These are phyloP conservation scores for Aphidius gifuensis DNA, from an alignment of 1,140 invertebrate species.

Conservation along the genomic window DNA sequence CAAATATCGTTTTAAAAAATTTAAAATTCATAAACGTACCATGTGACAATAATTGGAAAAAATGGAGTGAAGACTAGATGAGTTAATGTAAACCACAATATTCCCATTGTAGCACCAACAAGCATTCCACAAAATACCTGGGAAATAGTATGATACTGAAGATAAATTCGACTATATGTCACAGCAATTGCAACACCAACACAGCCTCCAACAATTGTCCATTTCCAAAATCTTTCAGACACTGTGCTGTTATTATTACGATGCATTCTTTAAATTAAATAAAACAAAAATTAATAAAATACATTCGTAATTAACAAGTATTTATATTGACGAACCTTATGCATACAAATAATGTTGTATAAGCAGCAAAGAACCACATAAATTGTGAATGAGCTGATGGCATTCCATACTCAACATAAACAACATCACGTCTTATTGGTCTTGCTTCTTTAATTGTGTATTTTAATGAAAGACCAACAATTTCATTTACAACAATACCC, in stretches of 20 bases:
- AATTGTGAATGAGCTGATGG: constrained; percentile 90
- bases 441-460: constrained; percentile 77
- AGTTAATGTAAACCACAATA: constrained; percentile 75
- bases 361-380: constrained; percentile 88
- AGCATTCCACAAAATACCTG: constrained; percentile 80
- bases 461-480: constrained; percentile 78
- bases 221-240: constrained; percentile 72
- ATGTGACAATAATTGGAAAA: constrained; percentile 81
- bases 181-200: constrained; percentile 63
- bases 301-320: too few relatives aligned
- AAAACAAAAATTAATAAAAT: neutral
- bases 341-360: constrained; percentile 81
- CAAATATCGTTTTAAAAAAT: constrained; percentile 9
- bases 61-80: constrained; percentile 79
- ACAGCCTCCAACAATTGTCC: constrained; percentile 63
- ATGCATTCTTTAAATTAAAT: constrained; percentile 65
- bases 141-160: constrained; percentile 80
- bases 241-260: constrained; percentile 74
- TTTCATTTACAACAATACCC: constrained; percentile 77
- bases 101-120: constrained; percentile 67
- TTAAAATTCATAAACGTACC: constrained; percentile 62
- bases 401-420: constrained; percentile 90
- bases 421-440: constrained; percentile 64
- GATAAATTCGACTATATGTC: constrained; percentile 72
- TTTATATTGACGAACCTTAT: constrained; percentile 60